Evolutionary conservation across 2,797 vertebrate genomes (phyloP).

Genomic region (Dendrocincla tyrannina): DNA sequence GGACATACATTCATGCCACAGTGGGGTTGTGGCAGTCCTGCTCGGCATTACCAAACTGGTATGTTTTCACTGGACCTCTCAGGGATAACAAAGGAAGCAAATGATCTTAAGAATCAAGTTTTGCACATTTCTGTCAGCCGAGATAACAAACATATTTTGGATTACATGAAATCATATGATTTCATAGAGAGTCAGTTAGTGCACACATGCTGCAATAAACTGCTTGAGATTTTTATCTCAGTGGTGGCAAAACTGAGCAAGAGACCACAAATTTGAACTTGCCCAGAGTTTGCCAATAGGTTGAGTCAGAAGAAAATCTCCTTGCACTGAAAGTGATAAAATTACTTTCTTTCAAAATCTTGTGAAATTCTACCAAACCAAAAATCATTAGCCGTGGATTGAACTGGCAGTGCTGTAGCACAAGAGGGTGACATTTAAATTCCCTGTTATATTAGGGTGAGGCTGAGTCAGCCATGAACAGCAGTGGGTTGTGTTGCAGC

Average conservation of each 20-base stretch:
- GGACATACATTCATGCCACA: not conserved
- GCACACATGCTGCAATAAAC: not conserved
- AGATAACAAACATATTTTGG: not conserved
- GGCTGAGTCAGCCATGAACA: not conserved
- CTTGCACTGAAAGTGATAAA: not conserved
- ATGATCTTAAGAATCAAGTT: not conserved
- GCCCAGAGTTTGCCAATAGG: not conserved
- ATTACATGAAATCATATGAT: not conserved
- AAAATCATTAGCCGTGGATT: not conserved
- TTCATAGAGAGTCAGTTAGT: not conserved
- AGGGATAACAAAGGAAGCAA: not conserved
- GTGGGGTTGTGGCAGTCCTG: not conserved
- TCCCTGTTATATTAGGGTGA: not conserved
- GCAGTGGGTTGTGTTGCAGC: not conserved
- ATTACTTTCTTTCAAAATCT: not conserved
- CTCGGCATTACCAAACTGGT: not conserved
- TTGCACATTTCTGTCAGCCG: not conserved
- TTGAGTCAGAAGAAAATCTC: not conserved
- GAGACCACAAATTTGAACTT: not conserved
- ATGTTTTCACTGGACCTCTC: not conserved
- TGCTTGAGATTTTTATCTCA: not conserved
- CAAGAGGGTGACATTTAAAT: not conserved
- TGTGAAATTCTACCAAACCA: not conserved
- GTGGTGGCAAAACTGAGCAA: rapidly evolving
- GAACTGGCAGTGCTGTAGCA: not conserved